phyloP scores from a whole-genome alignment of 2,113 vertebrate species.

The Prolemur simus region DNA sequence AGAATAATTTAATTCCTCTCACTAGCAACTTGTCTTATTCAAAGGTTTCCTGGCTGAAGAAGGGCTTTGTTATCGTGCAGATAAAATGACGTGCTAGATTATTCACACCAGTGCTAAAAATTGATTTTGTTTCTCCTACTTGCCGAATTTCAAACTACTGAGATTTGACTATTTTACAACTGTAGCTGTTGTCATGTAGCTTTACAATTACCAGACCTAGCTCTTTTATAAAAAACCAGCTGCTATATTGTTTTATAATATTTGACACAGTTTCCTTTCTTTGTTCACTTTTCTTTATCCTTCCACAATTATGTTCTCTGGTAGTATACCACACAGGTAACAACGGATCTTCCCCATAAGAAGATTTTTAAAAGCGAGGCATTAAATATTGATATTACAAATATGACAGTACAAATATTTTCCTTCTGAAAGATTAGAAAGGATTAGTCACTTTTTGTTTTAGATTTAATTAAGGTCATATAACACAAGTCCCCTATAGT shows the following conservation, averaged over 20 bases:
- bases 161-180: background rate
- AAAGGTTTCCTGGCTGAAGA: background rate
- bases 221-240: background rate
- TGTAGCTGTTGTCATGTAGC: background rate
- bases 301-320: background rate
- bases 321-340: background rate
- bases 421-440: background rate
- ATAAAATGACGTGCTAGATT: slow-evolving; percentile 55
- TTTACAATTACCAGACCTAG: background rate
- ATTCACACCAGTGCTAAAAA: slow-evolving; percentile 32
- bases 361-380: background rate
- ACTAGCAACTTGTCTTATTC: background rate
- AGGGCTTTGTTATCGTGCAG: background rate
- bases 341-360: background rate
- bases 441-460: background rate
- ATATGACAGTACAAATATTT: background rate
- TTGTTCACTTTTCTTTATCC: background rate
- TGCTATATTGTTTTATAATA: background rate
- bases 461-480: background rate
- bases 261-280: background rate
- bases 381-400: background rate
- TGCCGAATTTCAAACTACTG: slow-evolving; percentile 56
- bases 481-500: background rate
- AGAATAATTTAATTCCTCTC: slow-evolving; percentile 51
- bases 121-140: slow-evolving; percentile 56